Conservation (phyloP, 2,797 vertebrate genomes). For the Antennarius maculatus region DNA sequence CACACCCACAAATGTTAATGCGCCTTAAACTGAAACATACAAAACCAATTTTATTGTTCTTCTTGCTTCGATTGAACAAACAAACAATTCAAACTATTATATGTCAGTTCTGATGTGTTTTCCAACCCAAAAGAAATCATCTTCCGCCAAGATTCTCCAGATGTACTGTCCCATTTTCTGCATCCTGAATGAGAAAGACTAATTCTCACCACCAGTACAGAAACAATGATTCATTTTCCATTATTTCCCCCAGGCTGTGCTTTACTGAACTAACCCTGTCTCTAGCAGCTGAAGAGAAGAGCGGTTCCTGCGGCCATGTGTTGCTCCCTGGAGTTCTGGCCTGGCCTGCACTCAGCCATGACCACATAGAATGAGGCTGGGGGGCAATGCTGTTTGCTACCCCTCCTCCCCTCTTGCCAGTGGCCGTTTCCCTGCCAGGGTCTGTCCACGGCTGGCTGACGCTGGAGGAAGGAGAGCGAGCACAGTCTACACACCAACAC, state of each 20-base stretch:
- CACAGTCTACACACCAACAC: background rate
- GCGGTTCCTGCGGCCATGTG: conserved; percentile 52
- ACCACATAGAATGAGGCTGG: conserved; percentile 58
- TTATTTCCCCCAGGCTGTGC: conserved; percentile 44
- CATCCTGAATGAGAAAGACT: conserved; percentile 9
- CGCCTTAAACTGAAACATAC: conserved; percentile 1
- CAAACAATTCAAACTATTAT: conserved; percentile 1
- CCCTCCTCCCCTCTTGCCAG: conserved; percentile 41
- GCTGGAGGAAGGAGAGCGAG: conserved; percentile 20
- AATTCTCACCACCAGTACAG: conserved; percentile 30
- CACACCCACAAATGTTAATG: conserved; percentile 30
- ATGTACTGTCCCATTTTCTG: background rate
- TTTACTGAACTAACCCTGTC: conserved; percentile 30
- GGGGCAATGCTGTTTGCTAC: conserved; percentile 45
- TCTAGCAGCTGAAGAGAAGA: conserved; percentile 53
- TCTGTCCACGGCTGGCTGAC: conserved; percentile 47
- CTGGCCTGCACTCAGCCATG: conserved; percentile 71
- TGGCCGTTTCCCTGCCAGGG: conserved; percentile 39
- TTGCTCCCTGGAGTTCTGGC: conserved; percentile 66
- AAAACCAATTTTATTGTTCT: conserved; percentile 1
- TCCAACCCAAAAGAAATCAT: conserved; percentile 2
- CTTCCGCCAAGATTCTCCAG: background rate
- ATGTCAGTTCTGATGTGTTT: background rate
- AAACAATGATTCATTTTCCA: conserved; percentile 65
- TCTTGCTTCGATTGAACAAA: conserved; percentile 4